These are phyloP conservation scores for Tigriopus californicus DNA, from an alignment of 2,888 invertebrate genomes.

Conservation along the genomic window DNA sequence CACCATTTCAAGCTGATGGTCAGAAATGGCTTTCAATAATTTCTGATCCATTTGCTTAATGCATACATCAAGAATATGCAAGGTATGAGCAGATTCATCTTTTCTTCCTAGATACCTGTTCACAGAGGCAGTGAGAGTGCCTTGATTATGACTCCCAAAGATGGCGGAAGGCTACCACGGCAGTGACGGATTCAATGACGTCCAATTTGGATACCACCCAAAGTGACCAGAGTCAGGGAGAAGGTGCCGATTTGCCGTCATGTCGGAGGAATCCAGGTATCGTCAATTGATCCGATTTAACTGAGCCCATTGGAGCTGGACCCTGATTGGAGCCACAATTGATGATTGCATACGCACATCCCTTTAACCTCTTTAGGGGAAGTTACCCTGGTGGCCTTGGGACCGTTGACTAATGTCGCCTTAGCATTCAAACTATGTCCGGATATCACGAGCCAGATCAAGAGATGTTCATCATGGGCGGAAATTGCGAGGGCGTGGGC, in stretches of 20 bases:
- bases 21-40: too few species aligned
- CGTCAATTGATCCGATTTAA: neutral
- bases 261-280: neutral
- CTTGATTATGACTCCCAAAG: constrained; percentile 23
- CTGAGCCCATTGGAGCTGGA: too few species aligned
- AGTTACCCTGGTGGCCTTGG: constrained; percentile 29
- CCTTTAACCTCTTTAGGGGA: too few species aligned
- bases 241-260: neutral
- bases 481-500: constrained; percentile 40
- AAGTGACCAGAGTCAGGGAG: neutral
- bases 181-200: constrained; percentile 49
- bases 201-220: constrained; percentile 22
- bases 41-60: too few species aligned
- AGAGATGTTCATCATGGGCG: constrained; percentile 56
- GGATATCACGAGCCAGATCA: constrained; percentile 40
- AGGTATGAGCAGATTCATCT: too few species aligned
- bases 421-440: constrained; percentile 48
- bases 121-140: constrained; percentile 41
- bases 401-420: constrained; percentile 60
- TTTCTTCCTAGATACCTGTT: constrained; percentile 43
- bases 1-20: too few species aligned
- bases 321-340: too few species aligned
- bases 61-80: too few species aligned
- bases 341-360: too few species aligned
- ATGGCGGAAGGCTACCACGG: constrained; percentile 35